phyloP scores from a whole-genome alignment of 2,888 invertebrate genomes.

The Phaedon cochleariae region DNA sequence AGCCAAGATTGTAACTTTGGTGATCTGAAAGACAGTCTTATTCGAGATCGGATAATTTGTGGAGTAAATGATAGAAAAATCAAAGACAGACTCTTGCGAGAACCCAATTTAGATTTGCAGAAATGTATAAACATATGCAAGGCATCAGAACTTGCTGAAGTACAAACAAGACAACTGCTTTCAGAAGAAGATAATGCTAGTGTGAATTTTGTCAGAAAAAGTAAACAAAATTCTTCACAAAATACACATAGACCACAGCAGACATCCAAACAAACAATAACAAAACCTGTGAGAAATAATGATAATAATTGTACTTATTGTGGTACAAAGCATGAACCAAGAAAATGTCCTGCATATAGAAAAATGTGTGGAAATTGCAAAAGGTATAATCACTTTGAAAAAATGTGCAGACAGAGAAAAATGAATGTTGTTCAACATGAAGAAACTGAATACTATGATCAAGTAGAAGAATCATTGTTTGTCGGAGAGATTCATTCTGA shows the following conservation, averaged over 20 bases:
- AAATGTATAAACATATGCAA: conserved; percentile 13
- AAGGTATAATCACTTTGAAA: conserved; percentile 1
- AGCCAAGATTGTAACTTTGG: conserved; percentile 12
- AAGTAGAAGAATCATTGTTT: background rate
- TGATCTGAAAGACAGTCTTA: conserved; percentile 3
- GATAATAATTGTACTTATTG: background rate
- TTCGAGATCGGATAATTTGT: conserved; percentile 14
- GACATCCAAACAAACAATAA: background rate
- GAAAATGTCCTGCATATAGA: conserved; percentile 16
- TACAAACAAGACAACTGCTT: background rate
- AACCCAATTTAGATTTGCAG: background rate
- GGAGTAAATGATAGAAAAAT: background rate
- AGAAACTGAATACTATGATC: background rate
- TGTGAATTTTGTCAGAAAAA: background rate
- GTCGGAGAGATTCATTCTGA: background rate
- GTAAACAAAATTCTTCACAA: background rate
- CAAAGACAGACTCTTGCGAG: background rate
- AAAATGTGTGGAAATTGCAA: conserved; percentile 1
- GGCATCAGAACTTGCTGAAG: conserved; percentile 10
- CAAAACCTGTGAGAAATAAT: background rate
- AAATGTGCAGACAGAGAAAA: conserved; percentile 11
- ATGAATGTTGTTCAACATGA: background rate
- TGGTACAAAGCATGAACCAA: background rate
- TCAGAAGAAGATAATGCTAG: background rate
- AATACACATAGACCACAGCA: background rate